phyloP scores from a whole-genome alignment of 2,888 invertebrate genomes.

The Drosophila anomalata region DNA sequence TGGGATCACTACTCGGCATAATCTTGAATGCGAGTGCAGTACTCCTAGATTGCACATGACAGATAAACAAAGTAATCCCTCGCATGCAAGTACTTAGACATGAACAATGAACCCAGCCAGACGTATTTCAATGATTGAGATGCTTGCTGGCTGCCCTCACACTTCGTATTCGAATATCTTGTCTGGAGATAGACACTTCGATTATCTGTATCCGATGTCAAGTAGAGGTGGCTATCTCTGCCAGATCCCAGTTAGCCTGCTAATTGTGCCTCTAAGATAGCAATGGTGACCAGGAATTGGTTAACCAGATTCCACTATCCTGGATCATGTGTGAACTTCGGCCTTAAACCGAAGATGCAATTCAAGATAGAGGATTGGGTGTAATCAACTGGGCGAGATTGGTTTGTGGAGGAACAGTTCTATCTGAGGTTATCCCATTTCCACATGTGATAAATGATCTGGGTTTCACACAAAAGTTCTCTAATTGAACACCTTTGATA shows the following conservation, averaged over 20 bases:
- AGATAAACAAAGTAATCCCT: conserved; percentile 54
- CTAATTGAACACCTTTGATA: conserved; percentile 22
- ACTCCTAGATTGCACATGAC: conserved; percentile 57
- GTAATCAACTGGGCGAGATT: conserved; percentile 27
- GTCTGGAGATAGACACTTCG: conserved; percentile 34
- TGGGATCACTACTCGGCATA: conserved; percentile 27
- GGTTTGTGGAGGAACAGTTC: conserved; percentile 18
- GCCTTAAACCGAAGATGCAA: conserved; percentile 12
- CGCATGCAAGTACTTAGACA: conserved; percentile 13
- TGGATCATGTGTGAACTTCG: conserved; percentile 57
- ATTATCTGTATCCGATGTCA: conserved; percentile 46
- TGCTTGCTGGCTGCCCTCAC: conserved; percentile 22
- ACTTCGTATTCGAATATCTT: conserved; percentile 15
- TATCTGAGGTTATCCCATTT: conserved; percentile 21
- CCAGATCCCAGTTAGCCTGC: conserved; percentile 23
- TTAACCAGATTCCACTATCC: conserved; percentile 58
- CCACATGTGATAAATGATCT: conserved; percentile 34
- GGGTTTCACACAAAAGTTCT: not conserved
- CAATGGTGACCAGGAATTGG: conserved; percentile 53
- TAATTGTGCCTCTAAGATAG: conserved; percentile 34
- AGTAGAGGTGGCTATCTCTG: conserved; percentile 35
- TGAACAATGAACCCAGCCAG: conserved; percentile 19
- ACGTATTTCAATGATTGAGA: conserved; percentile 25
- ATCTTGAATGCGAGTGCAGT: conserved; percentile 17
- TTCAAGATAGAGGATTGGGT: not conserved